Base-by-base conservation (phyloP, 2,888 invertebrate species). In the Dasypogon diadema region DNA sequence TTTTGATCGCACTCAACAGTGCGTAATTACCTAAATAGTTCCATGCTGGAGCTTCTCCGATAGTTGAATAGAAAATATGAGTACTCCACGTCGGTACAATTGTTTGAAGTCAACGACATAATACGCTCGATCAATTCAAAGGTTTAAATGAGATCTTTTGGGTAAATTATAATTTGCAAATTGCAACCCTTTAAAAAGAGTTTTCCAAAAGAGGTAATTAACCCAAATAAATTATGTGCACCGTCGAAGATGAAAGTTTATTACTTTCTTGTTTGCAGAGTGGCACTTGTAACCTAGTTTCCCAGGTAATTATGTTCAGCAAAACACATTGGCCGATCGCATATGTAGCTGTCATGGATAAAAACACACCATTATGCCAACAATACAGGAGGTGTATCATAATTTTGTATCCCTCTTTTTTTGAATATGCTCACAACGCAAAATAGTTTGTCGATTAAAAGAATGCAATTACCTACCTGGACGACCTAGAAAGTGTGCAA, bases 111-210 rank as follows among this genome's bases (percentile, higher is more conserved):
- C 42, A 42, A 12, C 10, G 3, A 42, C 2, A 12, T 42, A 42
- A 30, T 12, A 42, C 8, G 42, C 12, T 42, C 8, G 30, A 42
- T 63, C 63, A 22, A 63, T 63, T 21, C 37, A 42, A 42, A 21
- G 12, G 0, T 16, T 22, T 65, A n/a, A 65, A 65, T 48, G 48
- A 42, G 24, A 65, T 65, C 48, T 65, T 65, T 65, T 16, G 24
- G 65, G 14, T 21, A 65, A 65, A 65, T 48, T 46, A 65, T 65
- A 65, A 65, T 65, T n/a, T 65, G 65, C 42, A 48, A 65, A 65
- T 42, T 65, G 42, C 48, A 37, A 48, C 12, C 12, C n/a, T 42
- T 42, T 42, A 12, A 12, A 6, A 42, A 42, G 6, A 30, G 12
- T 42, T 46, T 14, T 65, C 24, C 46, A 37, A 65, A 48, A 65